A percentile compares a stretch with the other conserved stretches of the same genome.
Evolutionary conservation across 2,113 vertebrate species (phyloP).

Genomic region (Ageneiosus marmoratus): DNA sequence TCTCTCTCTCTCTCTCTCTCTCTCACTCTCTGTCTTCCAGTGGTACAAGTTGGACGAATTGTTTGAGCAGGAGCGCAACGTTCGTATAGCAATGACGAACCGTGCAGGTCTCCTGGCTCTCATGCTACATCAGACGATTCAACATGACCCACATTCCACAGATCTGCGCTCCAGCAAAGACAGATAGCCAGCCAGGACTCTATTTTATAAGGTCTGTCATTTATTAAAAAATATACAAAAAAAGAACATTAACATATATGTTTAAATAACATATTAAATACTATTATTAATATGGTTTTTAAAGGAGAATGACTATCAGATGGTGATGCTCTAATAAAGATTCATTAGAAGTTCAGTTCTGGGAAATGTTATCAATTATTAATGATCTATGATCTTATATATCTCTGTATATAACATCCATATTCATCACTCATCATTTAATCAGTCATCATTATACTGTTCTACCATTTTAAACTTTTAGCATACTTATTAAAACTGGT

Average conservation of each 20-base stretch:
- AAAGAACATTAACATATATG: background rate
- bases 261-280: background rate
- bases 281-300: background rate
- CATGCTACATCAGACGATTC: slow-evolving; percentile 91
- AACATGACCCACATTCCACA: slow-evolving; percentile 85
- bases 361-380: background rate
- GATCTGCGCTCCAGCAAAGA: slow-evolving; percentile 84
- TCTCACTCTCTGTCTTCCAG: slow-evolving; percentile 58
- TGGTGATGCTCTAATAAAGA: background rate
- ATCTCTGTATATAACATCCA: background rate
- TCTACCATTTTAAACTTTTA: background rate
- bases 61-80: slow-evolving; percentile 89
- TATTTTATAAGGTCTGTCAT: background rate
- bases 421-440: background rate
- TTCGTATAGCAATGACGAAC: slow-evolving; percentile 89
- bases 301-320: background rate
- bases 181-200: slow-evolving; percentile 64
- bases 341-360: background rate
- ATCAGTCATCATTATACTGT: background rate
- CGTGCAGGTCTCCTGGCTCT: slow-evolving; percentile 85
- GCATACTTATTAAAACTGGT: background rate
- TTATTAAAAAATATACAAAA: too few species aligned
- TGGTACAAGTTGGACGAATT: slow-evolving; percentile 93
- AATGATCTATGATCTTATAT: background rate
- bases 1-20: background rate